Conservation (phyloP, 2,797 vertebrate genomes). For the Sandelia bainsii region DNA sequence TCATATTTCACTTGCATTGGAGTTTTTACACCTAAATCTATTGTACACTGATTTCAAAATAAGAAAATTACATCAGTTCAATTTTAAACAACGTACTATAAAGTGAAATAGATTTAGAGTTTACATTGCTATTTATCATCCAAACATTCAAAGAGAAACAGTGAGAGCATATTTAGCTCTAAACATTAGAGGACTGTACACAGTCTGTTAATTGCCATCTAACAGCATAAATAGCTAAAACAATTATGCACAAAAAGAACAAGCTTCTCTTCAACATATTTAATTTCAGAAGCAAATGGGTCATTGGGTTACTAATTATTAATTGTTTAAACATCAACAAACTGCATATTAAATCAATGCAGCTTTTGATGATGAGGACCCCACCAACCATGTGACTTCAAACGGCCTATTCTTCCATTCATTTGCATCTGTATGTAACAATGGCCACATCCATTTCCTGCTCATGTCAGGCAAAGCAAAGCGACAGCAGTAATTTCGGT, state of each 20-base stretch:
- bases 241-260: conserved; percentile 78
- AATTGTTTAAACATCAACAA: conserved; percentile 82
- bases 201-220: conserved; percentile 77
- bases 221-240: conserved; percentile 80
- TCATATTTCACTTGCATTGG: neutral
- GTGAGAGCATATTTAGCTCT: conserved; percentile 53
- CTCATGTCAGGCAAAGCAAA: conserved; percentile 15
- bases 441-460: conserved; percentile 39
- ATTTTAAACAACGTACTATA: conserved; percentile 14
- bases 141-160: conserved; percentile 58
- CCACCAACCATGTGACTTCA: conserved; percentile 72
- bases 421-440: conserved; percentile 72
- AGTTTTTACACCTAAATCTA: neutral
- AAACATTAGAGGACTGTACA: conserved; percentile 63
- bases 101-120: conserved; percentile 47
- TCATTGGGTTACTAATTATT: conserved; percentile 83
- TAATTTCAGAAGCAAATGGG: conserved; percentile 78
- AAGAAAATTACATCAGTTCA: conserved; percentile 2
- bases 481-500: conserved; percentile 39
- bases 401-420: conserved; percentile 61
- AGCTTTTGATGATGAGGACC: conserved; percentile 76
- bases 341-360: conserved; percentile 77
- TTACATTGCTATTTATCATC: conserved; percentile 65
- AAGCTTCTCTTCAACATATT: conserved; percentile 78
- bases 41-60: conserved; percentile 11